phyloP scores from a whole-genome alignment of 2,888 invertebrate species.

The Galerucella calmariensis region DNA sequence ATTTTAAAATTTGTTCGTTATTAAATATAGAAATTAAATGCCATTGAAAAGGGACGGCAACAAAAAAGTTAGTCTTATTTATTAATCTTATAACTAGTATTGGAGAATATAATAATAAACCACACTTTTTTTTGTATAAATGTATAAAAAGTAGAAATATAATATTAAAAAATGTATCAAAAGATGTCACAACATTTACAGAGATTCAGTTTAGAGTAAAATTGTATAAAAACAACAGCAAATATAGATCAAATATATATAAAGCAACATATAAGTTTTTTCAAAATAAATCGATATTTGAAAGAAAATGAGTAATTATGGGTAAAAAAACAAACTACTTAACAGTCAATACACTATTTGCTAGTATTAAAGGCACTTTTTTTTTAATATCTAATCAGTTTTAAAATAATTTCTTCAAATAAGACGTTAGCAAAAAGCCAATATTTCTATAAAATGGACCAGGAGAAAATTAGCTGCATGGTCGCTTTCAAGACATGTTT shows the following conservation, averaged over 20 bases:
- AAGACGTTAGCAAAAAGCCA: no score
- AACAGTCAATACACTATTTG: not conserved
- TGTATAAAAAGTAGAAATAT: not conserved
- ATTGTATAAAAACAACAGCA: not conserved
- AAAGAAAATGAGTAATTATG: no score
- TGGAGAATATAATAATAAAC: not conserved
- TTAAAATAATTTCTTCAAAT: no score
- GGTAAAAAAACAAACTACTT: not conserved
- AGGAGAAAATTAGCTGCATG: no score
- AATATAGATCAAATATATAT: no score
- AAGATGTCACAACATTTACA: not conserved
- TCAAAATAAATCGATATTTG: no score
- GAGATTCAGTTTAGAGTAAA: conserved; percentile 1
- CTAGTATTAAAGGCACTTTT: not conserved
- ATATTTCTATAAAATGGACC: no score
- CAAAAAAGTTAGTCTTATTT: not conserved
- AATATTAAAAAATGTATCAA: not conserved
- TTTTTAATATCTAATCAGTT: no score
- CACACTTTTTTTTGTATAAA: not conserved
- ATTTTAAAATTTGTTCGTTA: not conserved
- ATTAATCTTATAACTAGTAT: not conserved
- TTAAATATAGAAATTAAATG: conserved; percentile 1
- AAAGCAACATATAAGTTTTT: no score
- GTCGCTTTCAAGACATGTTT: not conserved
- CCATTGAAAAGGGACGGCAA: conserved; percentile 13